Percentiles rank a stretch among this genome's conserved stretches.
These are phyloP conservation scores for Bibio marci DNA, from an alignment of 2,888 invertebrate genomes.

Conservation along the genomic window DNA sequence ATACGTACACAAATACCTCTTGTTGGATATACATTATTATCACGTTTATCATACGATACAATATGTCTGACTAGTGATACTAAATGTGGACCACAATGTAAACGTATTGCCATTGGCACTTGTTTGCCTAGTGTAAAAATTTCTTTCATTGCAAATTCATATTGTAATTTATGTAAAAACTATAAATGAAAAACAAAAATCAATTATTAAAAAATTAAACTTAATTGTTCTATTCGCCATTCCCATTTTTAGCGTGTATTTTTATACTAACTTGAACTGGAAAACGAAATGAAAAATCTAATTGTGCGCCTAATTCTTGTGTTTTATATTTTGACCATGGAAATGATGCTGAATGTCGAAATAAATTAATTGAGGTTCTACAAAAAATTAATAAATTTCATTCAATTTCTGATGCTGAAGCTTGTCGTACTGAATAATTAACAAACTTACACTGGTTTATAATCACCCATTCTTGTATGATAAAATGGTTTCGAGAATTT, in stretches of 20 bases:
- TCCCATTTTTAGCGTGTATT: constrained; percentile 1
- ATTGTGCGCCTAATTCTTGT: constrained; percentile 55
- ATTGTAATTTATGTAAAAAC: constrained; percentile 72
- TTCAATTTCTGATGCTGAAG: neutral
- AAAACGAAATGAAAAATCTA: constrained; percentile 58
- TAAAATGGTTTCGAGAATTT: constrained; percentile 72
- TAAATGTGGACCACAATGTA: constrained; percentile 67
- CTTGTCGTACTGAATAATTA: neutral
- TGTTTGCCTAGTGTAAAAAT: constrained; percentile 52
- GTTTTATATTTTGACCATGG: constrained; percentile 71
- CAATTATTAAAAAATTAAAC: neutral
- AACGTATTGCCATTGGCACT: constrained; percentile 69
- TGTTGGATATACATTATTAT: constrained; percentile 64
- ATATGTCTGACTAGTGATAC: constrained; percentile 77
- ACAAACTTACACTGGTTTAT: constrained; percentile 42
- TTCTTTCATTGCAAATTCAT: constrained; percentile 74
- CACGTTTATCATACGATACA: constrained; percentile 59
- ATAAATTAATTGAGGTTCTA: constrained; percentile 54
- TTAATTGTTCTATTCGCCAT: too few relatives aligned
- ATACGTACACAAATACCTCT: constrained; percentile 53
- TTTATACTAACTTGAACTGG: constrained; percentile 36
- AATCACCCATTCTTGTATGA: constrained; percentile 36
- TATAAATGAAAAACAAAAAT: constrained; percentile 18
- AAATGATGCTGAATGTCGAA: constrained; percentile 59
- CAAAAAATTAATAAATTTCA: constrained; percentile 8